Conservation (phyloP, 1,140 invertebrate species). For the Protaetia brevitarsis region DNA sequence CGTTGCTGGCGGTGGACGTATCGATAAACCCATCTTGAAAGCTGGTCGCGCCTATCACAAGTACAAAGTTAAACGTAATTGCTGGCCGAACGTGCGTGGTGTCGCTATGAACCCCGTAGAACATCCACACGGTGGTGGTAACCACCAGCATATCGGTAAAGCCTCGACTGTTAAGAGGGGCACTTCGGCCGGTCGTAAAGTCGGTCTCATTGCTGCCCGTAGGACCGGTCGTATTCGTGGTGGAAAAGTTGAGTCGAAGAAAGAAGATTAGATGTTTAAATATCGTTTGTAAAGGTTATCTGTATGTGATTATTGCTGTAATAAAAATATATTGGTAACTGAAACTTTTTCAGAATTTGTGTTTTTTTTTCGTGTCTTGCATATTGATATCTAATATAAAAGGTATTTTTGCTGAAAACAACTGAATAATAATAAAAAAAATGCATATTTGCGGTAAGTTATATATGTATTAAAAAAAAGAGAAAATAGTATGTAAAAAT, state of each 20-base stretch:
- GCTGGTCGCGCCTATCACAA: conserved; percentile 99
- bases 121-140: conserved; percentile 97
- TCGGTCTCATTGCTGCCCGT: conserved; percentile 99
- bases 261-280: conserved; percentile 41
- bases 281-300: not conserved
- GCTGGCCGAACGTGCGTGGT: conserved; percentile 82
- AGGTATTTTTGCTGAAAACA: too few relatives aligned
- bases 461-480: too few relatives aligned
- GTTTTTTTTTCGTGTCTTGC: not conserved
- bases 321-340: conserved; percentile 3
- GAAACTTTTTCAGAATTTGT: not conserved
- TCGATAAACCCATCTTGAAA: conserved; percentile 99
- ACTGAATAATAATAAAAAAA: too few relatives aligned
- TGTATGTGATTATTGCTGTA: not conserved
- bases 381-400: too few relatives aligned
- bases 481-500: too few relatives aligned
- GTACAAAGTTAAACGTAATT: conserved; percentile 99
- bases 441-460: too few relatives aligned
- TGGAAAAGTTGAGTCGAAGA: conserved; percentile 86
- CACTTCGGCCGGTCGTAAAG: conserved; percentile 97
- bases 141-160: conserved; percentile 99
- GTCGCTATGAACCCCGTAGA: conserved; percentile 88
- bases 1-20: conserved; percentile 98
- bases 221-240: conserved; percentile 99
- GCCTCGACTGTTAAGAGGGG: conserved; percentile 98